Conservation (phyloP, 2,888 invertebrate genomes). For the Charanyca ferruginea region DNA sequence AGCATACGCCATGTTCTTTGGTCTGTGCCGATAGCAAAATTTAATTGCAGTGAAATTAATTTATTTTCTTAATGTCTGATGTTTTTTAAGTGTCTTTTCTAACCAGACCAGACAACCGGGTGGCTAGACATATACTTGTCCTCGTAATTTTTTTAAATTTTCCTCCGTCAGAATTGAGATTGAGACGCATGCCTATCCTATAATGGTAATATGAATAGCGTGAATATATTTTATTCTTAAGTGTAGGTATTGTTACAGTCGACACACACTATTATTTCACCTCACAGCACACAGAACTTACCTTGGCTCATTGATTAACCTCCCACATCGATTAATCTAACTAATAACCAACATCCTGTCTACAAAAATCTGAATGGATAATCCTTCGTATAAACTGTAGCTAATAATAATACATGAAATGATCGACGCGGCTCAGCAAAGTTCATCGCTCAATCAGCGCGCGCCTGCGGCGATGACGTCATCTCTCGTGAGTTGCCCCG, state of each 20-base stretch:
- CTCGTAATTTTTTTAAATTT: too few species aligned
- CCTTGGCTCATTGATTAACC: conserved; percentile 48
- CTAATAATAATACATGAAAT: conserved; percentile 84
- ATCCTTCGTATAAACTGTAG: conserved; percentile 77
- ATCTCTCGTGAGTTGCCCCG: conserved; percentile 85
- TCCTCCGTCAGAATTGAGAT: neutral
- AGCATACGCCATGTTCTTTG: too few species aligned
- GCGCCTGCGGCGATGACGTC: conserved; percentile 83
- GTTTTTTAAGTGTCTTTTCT: neutral
- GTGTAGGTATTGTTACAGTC: neutral
- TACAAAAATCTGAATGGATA: conserved; percentile 84
- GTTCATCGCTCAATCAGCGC: conserved; percentile 89
- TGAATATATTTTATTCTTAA: neutral
- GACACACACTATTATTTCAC: conserved; percentile 38
- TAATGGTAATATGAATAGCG: neutral
- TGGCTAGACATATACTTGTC: too few species aligned
- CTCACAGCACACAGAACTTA: conserved; percentile 15
- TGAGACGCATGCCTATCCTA: neutral
- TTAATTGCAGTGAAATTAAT: too few species aligned
- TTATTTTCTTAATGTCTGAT: neutral
- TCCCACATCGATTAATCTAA: conserved; percentile 48
- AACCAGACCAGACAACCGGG: too few species aligned
- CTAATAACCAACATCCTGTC: conserved; percentile 75
- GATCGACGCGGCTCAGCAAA: conserved; percentile 83
- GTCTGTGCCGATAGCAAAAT: too few species aligned